Percentiles rank a stretch among this genome's conserved stretches.
Evolutionary conservation across 1,140 invertebrate species (phyloP).

Genomic region (Hycleus cichorii): DNA sequence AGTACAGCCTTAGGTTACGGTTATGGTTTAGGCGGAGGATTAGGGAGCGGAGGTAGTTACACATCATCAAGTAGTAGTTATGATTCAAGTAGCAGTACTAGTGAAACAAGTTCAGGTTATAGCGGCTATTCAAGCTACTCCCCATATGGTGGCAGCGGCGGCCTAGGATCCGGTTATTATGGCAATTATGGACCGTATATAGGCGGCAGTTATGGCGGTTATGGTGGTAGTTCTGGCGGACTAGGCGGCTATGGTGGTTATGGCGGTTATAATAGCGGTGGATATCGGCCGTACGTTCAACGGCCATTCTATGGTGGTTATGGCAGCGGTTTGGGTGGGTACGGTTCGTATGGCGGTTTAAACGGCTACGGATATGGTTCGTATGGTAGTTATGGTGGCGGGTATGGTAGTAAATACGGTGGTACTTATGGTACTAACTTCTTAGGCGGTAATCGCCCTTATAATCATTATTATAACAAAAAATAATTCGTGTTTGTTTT

Average conservation of each 20-base stretch:
- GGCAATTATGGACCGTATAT: too few species aligned
- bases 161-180: too few species aligned
- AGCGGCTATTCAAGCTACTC: too few species aligned
- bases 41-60: too few species aligned
- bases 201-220: too few species aligned
- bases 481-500: background rate
- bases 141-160: too few species aligned
- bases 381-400: background rate
- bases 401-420: background rate
- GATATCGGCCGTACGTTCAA: background rate
- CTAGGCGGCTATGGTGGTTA: background rate
- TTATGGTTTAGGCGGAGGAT: too few species aligned
- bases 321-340: conserved; percentile 4
- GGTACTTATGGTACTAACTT: background rate
- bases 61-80: too few species aligned
- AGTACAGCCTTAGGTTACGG: too few species aligned
- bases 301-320: background rate
- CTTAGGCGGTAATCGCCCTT: conserved; percentile 2
- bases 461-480: conserved; percentile 1
- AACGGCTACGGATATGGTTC: background rate
- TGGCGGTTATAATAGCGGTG: conserved; percentile 1
- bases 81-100: too few species aligned
- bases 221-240: too few species aligned
- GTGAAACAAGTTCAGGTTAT: too few species aligned
- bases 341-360: conserved; percentile 6